A percentile compares a stretch with the other conserved stretches of the same genome.
phyloP scores from a whole-genome alignment of 1,140 invertebrate genomes.

The Philotrypesis tridentata region DNA sequence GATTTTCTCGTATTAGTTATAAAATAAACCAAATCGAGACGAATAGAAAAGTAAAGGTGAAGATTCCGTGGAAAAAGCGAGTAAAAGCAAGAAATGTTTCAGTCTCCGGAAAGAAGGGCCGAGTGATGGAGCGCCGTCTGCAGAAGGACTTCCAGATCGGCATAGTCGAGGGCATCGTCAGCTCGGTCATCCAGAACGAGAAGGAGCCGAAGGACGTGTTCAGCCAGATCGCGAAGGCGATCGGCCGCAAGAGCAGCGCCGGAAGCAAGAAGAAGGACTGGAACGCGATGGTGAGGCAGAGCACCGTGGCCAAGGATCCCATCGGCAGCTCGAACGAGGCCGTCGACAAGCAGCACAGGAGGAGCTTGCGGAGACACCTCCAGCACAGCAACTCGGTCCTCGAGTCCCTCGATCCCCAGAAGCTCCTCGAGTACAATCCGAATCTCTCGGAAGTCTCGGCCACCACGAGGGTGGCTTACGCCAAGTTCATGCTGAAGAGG shows the following conservation, averaged over 20 bases:
- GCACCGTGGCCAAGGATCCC: conserved; percentile 80
- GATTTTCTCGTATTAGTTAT: too few species aligned
- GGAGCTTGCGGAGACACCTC: conserved; percentile 81
- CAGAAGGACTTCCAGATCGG: conserved; percentile 94
- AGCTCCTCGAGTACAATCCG: conserved; percentile 86
- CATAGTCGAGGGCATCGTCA: conserved; percentile 87
- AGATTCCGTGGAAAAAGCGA: neutral
- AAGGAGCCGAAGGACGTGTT: conserved; percentile 86
- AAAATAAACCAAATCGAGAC: too few species aligned
- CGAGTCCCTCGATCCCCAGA: conserved; percentile 79
- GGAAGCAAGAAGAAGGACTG: conserved; percentile 84
- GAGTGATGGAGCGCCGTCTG: conserved; percentile 87
- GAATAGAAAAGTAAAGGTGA: too few species aligned
- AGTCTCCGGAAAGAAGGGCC: conserved; percentile 88
- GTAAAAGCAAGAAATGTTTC: conserved; percentile 17
- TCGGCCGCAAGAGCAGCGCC: conserved; percentile 78
- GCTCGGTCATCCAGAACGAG: conserved; percentile 79
- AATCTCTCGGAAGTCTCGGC: conserved; percentile 83
- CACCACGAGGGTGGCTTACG: conserved; percentile 86
- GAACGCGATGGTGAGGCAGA: conserved; percentile 86
- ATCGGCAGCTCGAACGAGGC: conserved; percentile 85
- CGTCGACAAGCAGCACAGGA: conserved; percentile 76
- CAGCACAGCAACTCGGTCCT: conserved; percentile 76
- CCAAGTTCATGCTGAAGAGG: conserved; percentile 87
- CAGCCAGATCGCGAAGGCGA: conserved; percentile 84